Base-by-base conservation (phyloP, 1,140 invertebrate genomes). In the Stratiolaelaps scimitus region DNA sequence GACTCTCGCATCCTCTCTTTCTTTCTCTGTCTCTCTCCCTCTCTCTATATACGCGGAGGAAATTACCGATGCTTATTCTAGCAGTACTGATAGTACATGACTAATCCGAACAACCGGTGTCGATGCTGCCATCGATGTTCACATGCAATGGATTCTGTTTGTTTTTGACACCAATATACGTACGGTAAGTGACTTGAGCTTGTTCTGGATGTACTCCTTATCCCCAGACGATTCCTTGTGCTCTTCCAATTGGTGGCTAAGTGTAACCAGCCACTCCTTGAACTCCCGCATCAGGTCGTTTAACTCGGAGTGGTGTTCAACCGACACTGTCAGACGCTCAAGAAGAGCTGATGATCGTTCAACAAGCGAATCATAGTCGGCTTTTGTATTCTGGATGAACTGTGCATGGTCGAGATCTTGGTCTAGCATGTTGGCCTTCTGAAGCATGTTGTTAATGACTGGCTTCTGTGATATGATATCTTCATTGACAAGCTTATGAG, bases 401-500 rank as follows among this genome's bases (percentile, higher is more conserved):
- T 88, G 83, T 0, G 93, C 76, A 74, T 90, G 92, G 71, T 92
- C 89, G 73, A 89, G 85, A 2, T 89, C 92, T 76, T 91, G 85
- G 73, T 91, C 86, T 28, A 96, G 77, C 56, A 88, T 83, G 72
- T 90, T 86, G 10, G 91, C 91, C 76, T 91, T 92, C 66, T 92
- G 89, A 74, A 87, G 90, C 20, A 96, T 87, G 66, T 85, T 84
- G 72, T 93, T 88, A 0, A 96, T 86, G 0, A 94, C 75, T 64
- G 84, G 81, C 74, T 91, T 88, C 78, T 94, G 89, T 0, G 88
- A 89, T 77, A 88, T 84, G 56, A 97, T 93, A 77, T 95, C 92
- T 76, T 95, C 90, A 72, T 95, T 89, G 76, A 93, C 86, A 43
- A 95, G 85, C 75, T 89, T 89, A 73, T 94, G 91, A 72, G 92